Conservation (phyloP, 2,888 invertebrate genomes). For the Teleogryllus oceanicus region DNA sequence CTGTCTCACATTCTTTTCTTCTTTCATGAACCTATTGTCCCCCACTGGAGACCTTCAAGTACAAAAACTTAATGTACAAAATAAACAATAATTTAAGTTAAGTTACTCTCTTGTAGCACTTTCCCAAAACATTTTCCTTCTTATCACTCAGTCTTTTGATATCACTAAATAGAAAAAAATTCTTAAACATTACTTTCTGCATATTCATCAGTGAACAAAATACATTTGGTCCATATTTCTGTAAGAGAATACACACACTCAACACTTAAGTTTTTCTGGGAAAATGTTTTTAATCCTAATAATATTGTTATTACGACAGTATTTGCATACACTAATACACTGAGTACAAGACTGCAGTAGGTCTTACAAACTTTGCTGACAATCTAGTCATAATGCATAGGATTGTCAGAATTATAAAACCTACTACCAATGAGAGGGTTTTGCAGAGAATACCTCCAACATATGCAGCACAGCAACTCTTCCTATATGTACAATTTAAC, state of each 20-base stretch:
- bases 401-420: constrained; percentile 27
- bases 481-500: constrained; percentile 1
- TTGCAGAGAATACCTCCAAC: constrained; percentile 36
- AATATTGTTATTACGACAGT: constrained; percentile 25
- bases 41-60: not conserved
- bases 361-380: constrained; percentile 19
- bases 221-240: constrained; percentile 25
- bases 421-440: constrained; percentile 29
- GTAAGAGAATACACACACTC: constrained; percentile 30
- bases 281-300: not conserved
- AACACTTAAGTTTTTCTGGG: constrained; percentile 29
- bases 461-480: not conserved
- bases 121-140: not conserved
- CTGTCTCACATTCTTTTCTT: constrained; percentile 18
- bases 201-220: constrained; percentile 11
- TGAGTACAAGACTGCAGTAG: constrained; percentile 25
- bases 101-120: not conserved
- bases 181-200: not conserved
- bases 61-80: constrained; percentile 18
- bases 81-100: constrained; percentile 26
- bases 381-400: constrained; percentile 23
- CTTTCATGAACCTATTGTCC: constrained; percentile 6
- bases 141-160: constrained; percentile 24
- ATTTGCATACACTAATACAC: constrained; percentile 27
- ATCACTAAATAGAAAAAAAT: constrained; percentile 26